phyloP scores from a whole-genome alignment of 2,888 invertebrate genomes.

The Theretra japonica region DNA sequence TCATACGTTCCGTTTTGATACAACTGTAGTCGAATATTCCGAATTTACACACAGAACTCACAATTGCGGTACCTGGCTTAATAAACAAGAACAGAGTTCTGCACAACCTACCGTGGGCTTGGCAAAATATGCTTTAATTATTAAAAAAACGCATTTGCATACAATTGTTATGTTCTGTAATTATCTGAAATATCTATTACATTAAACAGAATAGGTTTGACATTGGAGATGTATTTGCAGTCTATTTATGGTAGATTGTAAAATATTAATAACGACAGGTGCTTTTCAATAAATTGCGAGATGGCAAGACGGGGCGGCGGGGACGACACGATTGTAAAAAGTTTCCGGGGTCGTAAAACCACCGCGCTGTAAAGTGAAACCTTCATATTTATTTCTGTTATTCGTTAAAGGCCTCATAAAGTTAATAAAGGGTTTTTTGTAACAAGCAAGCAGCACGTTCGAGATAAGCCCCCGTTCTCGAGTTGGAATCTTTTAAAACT shows the following conservation, averaged over 20 bases:
- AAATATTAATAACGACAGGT: conserved; percentile 1
- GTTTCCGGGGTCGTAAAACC: conserved; percentile 65
- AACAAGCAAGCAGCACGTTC: conserved; percentile 75
- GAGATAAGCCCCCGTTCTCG: conserved; percentile 77
- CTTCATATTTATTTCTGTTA: conserved; percentile 82
- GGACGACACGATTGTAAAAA: conserved; percentile 65
- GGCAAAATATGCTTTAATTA: conserved; percentile 3
- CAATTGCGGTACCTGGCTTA: neutral
- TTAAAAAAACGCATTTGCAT: conserved; percentile 18
- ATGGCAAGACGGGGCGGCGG: conserved; percentile 19
- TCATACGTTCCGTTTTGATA: neutral
- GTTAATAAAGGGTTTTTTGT: conserved; percentile 83
- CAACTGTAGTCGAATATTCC: neutral
- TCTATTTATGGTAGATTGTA: neutral
- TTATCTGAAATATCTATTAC: conserved; percentile 31
- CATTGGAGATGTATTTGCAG: neutral
- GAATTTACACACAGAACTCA: neutral
- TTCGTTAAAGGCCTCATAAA: conserved; percentile 81
- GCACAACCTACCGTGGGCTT: neutral
- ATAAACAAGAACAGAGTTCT: neutral
- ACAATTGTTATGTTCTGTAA: conserved; percentile 29
- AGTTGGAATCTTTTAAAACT: conserved; percentile 82
- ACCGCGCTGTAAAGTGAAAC: conserved; percentile 69
- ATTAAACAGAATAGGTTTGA: neutral
- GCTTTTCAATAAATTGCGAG: conserved; percentile 39